These are phyloP conservation scores for Manduca sexta DNA, from an alignment of 1,140 invertebrate species.

Conservation along the genomic window DNA sequence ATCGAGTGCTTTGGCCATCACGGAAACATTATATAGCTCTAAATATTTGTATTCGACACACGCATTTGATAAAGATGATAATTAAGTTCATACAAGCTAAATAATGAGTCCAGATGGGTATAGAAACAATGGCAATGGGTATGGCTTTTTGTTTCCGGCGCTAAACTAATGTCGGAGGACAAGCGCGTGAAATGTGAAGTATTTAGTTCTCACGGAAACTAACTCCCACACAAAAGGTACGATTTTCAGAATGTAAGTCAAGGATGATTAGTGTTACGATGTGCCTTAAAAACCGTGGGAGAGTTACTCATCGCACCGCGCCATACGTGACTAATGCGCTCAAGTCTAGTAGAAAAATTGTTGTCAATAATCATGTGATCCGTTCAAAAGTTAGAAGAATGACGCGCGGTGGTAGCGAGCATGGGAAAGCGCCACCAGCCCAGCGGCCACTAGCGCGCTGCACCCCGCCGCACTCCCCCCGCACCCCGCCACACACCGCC, in stretches of 20 bases:
- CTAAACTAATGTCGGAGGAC: constrained; percentile 37
- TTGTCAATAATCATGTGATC: constrained; percentile 21
- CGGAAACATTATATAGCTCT: too few relatives aligned
- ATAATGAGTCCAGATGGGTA: too few relatives aligned
- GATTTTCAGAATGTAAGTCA: constrained; percentile 68
- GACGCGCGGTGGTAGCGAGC: constrained; percentile 18
- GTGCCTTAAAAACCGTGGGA: constrained; percentile 52
- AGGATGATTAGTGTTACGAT: constrained; percentile 52
- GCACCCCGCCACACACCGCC: background rate
- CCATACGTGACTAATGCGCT: constrained; percentile 28
- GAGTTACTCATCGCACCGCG: constrained; percentile 28
- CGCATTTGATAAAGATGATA: too few relatives aligned
- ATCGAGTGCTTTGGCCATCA: too few relatives aligned
- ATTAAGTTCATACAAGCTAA: too few relatives aligned
- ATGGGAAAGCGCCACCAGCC: constrained; percentile 21
- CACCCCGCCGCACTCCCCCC: background rate
- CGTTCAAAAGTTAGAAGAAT: constrained; percentile 23
- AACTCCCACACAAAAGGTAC: constrained; percentile 58
- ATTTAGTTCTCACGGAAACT: constrained; percentile 59
- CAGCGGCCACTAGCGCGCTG: background rate
- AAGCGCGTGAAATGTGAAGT: constrained; percentile 44
- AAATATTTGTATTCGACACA: too few relatives aligned
- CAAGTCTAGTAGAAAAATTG: constrained; percentile 21
- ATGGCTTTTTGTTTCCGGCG: background rate
- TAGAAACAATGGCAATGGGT: too few relatives aligned